These are phyloP conservation scores for Sialia sialis DNA, from an alignment of 2,113 vertebrate species.

Conservation along the genomic window DNA sequence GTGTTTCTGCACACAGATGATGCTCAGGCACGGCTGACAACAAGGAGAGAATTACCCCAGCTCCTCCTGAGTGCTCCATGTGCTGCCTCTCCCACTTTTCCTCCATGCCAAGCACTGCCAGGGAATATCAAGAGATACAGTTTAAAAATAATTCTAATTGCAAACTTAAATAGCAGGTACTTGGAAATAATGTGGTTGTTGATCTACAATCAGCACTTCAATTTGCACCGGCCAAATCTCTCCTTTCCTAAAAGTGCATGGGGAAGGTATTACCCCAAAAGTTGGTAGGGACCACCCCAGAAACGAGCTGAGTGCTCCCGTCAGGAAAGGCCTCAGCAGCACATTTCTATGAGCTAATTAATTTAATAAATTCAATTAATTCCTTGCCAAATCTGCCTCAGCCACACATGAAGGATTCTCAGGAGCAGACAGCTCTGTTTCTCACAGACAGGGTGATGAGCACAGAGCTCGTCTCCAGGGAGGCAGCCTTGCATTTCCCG, in stretches of 20 bases:
- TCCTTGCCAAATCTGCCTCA: neutral
- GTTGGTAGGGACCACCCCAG: too few relatives aligned
- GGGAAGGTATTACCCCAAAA: neutral
- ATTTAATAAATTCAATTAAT: neutral
- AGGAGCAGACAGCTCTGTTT: neutral
- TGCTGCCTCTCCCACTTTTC: neutral
- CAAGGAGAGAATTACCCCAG: neutral
- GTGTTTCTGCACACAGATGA: neutral
- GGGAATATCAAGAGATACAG: neutral
- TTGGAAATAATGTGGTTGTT: neutral
- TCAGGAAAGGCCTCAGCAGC: neutral
- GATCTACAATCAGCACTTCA: neutral
- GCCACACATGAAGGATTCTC: neutral
- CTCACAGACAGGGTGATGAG: neutral
- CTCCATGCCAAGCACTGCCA: neutral
- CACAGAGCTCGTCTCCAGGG: neutral
- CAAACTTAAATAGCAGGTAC: neutral
- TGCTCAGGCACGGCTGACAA: neutral
- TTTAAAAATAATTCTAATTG: neutral
- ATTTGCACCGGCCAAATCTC: neutral
- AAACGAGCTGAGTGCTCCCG: neutral
- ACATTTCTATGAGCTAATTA: neutral
- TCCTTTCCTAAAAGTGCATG: neutral
- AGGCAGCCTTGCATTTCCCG: neutral
- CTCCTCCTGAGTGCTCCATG: neutral